A percentile compares a stretch with the other conserved stretches of the same genome.
Conservation (phyloP, 2,888 invertebrate genomes). For the Hydrotaea cyrtoneurina region DNA sequence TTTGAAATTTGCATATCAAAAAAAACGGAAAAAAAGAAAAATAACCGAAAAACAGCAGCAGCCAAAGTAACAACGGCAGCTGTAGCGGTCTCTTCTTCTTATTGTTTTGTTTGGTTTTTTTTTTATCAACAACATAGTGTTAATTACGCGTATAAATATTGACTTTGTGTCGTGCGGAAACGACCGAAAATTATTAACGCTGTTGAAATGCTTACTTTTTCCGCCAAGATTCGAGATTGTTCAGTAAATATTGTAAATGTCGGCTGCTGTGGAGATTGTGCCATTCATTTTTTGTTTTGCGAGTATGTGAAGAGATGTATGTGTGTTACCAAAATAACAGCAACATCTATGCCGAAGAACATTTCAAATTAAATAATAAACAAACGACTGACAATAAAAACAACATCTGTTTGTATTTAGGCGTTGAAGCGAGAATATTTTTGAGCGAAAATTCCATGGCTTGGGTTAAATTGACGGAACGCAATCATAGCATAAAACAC, state of each 20-base stretch:
- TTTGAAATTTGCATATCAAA: conserved; percentile 53
- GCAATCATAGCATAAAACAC: too few relatives aligned
- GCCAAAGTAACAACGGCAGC: conserved; percentile 41
- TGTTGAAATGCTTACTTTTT: conserved; percentile 17
- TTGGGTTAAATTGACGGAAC: too few relatives aligned
- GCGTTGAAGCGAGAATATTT: too few relatives aligned
- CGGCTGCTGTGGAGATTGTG: neutral
- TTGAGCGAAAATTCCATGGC: too few relatives aligned
- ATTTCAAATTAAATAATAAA: neutral
- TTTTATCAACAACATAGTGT: conserved; percentile 57
- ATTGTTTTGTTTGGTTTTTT: neutral
- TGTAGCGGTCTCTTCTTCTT: neutral
- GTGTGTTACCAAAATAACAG: conserved; percentile 9
- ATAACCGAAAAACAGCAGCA: conserved; percentile 51
- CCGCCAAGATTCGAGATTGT: neutral
- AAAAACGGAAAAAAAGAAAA: too few relatives aligned
- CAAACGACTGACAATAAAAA: neutral
- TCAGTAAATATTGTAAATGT: neutral
- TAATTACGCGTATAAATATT: conserved; percentile 62
- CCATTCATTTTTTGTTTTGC: too few relatives aligned
- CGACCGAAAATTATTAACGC: conserved; percentile 19
- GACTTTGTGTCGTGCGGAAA: conserved; percentile 53
- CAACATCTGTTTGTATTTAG: neutral
- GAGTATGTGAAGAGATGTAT: neutral
- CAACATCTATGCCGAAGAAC: neutral